These are phyloP conservation scores for Vultur gryphus DNA, from an alignment of 2,797 vertebrate species.

Conservation along the genomic window DNA sequence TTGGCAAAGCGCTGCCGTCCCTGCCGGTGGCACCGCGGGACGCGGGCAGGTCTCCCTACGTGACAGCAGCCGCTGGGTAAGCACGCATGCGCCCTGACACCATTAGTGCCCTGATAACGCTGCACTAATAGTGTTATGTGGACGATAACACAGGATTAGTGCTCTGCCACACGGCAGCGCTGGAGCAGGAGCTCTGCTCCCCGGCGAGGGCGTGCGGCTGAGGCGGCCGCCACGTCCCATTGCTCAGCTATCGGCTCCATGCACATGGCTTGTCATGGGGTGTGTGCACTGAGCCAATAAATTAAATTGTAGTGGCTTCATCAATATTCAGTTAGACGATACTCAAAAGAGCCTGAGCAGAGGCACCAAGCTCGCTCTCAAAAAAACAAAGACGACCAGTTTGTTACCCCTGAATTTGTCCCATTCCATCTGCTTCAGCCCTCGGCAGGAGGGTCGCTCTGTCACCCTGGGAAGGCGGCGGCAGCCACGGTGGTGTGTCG, in stretches of 20 bases:
- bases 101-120: background rate
- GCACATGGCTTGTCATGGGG: background rate
- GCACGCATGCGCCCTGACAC: background rate
- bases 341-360: background rate
- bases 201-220: background rate
- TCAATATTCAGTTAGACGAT: background rate
- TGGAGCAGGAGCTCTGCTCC: background rate
- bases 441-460: rapidly evolving
- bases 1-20: background rate
- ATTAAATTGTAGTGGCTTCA: constrained; percentile 12
- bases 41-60: rapidly evolving
- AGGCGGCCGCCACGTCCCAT: background rate
- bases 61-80: background rate
- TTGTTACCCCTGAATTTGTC: background rate
- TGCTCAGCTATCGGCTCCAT: background rate
- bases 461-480: background rate
- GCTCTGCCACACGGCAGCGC: background rate
- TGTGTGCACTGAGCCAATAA: constrained; percentile 28
- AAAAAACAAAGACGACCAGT: rapidly evolving
- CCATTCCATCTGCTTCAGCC: background rate
- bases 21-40: rapidly evolving
- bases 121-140: background rate
- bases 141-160: background rate
- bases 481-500: rapidly evolving
- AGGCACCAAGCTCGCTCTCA: background rate